Conservation (phyloP, 2,888 invertebrate genomes). For the Pyralis farinalis region DNA sequence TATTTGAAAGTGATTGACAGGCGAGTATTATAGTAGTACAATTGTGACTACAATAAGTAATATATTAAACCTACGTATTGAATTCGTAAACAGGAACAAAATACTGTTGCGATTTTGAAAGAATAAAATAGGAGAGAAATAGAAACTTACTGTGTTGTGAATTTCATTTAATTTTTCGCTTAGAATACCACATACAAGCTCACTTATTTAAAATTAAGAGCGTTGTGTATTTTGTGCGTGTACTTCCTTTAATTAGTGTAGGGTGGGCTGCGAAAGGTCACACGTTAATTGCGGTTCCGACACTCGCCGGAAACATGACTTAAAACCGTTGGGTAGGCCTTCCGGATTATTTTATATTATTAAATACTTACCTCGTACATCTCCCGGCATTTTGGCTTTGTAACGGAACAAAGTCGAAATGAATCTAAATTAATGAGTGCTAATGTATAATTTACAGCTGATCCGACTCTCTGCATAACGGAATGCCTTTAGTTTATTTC, state of each 20-base stretch:
- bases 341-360: conserved; percentile 49
- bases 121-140: neutral
- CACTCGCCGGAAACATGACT: conserved; percentile 43
- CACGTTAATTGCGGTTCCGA: conserved; percentile 53
- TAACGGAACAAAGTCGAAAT: conserved; percentile 3
- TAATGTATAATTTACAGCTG: conserved; percentile 1
- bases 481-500: neutral
- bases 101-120: neutral
- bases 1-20: too few relatives aligned
- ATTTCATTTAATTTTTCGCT: neutral
- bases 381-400: conserved; percentile 23
- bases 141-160: neutral
- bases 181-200: neutral
- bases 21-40: too few relatives aligned
- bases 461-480: neutral
- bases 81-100: too few relatives aligned
- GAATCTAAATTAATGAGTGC: conserved; percentile 6
- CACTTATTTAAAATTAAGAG: conserved; percentile 3
- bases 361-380: conserved; percentile 43
- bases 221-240: conserved; percentile 9
- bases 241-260: conserved; percentile 45
- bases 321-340: conserved; percentile 37
- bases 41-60: too few relatives aligned
- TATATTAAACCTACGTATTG: too few relatives aligned
- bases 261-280: conserved; percentile 36